A percentile compares a stretch with the other conserved stretches of the same genome.
phyloP scores from a whole-genome alignment of 2,888 invertebrate genomes.

The Hypselothyrea guttata region DNA sequence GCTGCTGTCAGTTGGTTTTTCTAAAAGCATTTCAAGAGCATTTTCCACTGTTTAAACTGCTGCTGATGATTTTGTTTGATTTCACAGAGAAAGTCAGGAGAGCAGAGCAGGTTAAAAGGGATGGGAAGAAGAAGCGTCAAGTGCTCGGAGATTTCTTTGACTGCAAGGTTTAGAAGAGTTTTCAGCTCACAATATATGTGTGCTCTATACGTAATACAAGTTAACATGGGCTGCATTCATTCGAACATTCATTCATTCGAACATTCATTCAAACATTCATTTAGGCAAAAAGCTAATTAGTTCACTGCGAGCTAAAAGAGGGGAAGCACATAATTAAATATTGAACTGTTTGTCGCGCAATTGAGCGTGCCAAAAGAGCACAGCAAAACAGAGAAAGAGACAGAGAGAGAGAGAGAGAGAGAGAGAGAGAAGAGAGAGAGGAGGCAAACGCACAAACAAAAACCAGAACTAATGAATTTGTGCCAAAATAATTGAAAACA shows the following conservation, averaged over 20 bases:
- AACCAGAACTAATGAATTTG: slow-evolving; percentile 35
- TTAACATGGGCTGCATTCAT: too few species aligned
- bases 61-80: slow-evolving; percentile 42
- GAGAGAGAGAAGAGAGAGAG: too few species aligned
- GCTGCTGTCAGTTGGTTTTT: neutral
- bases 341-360: slow-evolving; percentile 40
- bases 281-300: neutral
- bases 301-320: neutral
- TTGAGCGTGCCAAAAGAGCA: slow-evolving; percentile 26
- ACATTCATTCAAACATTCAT: too few species aligned
- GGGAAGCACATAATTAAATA: slow-evolving; percentile 29
- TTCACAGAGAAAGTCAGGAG: neutral
- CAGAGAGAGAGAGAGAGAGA: neutral
- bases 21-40: slow-evolving; percentile 27
- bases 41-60: slow-evolving; percentile 31
- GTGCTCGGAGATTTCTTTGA: slow-evolving; percentile 21
- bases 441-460: slow-evolving; percentile 1
- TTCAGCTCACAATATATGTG: neutral
- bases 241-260: too few species aligned
- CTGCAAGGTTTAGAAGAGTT: neutral
- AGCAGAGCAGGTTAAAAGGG: neutral
- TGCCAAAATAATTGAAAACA: slow-evolving; percentile 47
- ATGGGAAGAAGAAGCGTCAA: slow-evolving; percentile 25
- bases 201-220: neutral
- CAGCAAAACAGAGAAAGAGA: slow-evolving; percentile 18